phyloP scores from a whole-genome alignment of 2,113 vertebrate species.

The Oncorhynchus tshawytscha region DNA sequence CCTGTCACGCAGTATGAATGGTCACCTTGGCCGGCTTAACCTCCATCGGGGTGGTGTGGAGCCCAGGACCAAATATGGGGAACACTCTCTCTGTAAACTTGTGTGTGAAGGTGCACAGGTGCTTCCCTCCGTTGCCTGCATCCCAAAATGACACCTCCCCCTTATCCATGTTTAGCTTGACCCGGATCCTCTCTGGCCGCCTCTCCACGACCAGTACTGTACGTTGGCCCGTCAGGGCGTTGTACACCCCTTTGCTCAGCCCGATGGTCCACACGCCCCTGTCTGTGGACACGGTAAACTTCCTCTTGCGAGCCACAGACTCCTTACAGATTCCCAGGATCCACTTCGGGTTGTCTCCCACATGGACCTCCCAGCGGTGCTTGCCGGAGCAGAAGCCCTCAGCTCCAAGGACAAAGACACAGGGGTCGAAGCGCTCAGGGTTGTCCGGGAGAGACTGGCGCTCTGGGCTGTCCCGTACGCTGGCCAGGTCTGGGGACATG shows the following conservation, averaged over 20 bases:
- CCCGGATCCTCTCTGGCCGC: conserved; percentile 54
- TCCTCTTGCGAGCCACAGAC: conserved; percentile 68
- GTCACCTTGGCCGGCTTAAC: conserved; percentile 59
- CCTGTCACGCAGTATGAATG: conserved; percentile 58
- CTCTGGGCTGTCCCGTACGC: conserved; percentile 61
- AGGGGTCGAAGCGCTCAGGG: conserved; percentile 72
- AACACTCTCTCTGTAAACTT: conserved; percentile 66
- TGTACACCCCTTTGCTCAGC: conserved; percentile 70
- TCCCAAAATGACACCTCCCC: conserved; percentile 73
- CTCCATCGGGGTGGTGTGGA: conserved; percentile 58
- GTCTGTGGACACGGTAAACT: conserved; percentile 67
- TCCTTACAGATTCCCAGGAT: conserved; percentile 72
- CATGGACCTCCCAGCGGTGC: conserved; percentile 72
- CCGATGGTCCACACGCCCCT: conserved; percentile 72
- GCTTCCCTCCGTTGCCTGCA: conserved; percentile 31
- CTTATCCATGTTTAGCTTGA: conserved; percentile 67
- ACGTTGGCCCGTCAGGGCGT: conserved; percentile 51
- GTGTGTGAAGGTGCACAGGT: conserved; percentile 66
- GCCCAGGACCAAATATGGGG: conserved; percentile 78
- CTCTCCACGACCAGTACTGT: conserved; percentile 43
- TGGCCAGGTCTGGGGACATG: conserved; percentile 53
- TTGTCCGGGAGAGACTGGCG: conserved; percentile 61
- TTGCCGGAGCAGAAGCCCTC: conserved; percentile 68
- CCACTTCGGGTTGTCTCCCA: conserved; percentile 73
- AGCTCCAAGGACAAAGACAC: conserved; percentile 69